Conservation (phyloP, 2,888 invertebrate genomes). For the Platycheirus rosarum region DNA sequence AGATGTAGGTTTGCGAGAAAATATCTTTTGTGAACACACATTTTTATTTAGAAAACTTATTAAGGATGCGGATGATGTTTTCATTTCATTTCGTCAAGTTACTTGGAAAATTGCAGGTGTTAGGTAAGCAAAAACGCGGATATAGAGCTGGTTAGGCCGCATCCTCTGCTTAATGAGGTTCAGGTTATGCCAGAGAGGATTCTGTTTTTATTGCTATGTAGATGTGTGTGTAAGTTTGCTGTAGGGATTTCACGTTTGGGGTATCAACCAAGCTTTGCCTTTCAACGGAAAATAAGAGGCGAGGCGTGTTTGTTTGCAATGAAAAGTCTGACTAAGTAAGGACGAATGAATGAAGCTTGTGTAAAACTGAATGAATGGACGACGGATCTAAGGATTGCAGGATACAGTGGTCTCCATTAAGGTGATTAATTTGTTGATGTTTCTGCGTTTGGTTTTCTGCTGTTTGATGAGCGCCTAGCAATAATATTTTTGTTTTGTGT, state of each 20-base stretch:
- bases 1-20: conserved; percentile 1
- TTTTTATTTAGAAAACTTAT: conserved; percentile 71
- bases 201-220: background rate
- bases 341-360: conserved; percentile 38
- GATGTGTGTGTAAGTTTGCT: conserved; percentile 26
- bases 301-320: conserved; percentile 31
- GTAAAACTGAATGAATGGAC: conserved; percentile 38
- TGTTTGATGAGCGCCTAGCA: conserved; percentile 46
- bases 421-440: conserved; percentile 66
- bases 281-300: background rate
- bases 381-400: conserved; percentile 28
- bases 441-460: conserved; percentile 34
- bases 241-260: conserved; percentile 50
- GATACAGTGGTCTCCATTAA: conserved; percentile 60
- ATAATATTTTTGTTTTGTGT: conserved; percentile 24
- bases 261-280: conserved; percentile 27
- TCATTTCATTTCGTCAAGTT: conserved; percentile 73
- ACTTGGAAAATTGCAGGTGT: conserved; percentile 73
- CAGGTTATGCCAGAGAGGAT: conserved; percentile 32
- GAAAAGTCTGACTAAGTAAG: conserved; percentile 45
- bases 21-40: conserved; percentile 20
- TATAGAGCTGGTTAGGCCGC: conserved; percentile 59
- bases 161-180: conserved; percentile 62
- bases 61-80: conserved; percentile 68
- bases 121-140: conserved; percentile 36